Conservation (phyloP, 2,888 invertebrate species). For the Athalia rosae region DNA sequence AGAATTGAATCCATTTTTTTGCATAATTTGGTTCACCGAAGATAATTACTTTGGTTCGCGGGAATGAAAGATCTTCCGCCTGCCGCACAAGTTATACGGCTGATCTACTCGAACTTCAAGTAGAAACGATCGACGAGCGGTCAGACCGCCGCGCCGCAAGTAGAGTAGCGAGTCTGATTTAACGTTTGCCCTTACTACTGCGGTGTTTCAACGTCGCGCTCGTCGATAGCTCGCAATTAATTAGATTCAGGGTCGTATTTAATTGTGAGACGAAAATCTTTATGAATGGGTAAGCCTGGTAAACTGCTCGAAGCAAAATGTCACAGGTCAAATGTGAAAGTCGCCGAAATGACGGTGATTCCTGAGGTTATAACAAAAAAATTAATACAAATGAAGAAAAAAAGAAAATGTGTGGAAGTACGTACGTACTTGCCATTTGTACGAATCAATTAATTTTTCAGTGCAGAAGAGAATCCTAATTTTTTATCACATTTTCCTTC, state of each 20-base stretch:
- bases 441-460: no score
- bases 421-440: no score
- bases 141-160: neutral
- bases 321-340: neutral
- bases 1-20: no score
- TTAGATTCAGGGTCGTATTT: neutral
- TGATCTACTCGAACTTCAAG: neutral
- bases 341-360: no score
- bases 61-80: neutral
- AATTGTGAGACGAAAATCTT: no score
- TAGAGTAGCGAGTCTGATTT: neutral
- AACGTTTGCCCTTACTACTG: constrained; percentile 6
- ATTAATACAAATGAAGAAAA: no score
- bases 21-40: no score
- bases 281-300: no score
- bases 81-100: neutral
- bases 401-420: no score
- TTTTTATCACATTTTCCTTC: no score
- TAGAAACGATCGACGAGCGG: neutral
- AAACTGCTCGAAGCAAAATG: neutral
- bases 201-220: neutral
- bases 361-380: no score
- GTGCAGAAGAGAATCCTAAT: no score
- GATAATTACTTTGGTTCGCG: neutral
- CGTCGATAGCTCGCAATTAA: neutral